Evolutionary conservation across 2,888 invertebrate species (phyloP).

Genomic region (Ischnura elegans): DNA sequence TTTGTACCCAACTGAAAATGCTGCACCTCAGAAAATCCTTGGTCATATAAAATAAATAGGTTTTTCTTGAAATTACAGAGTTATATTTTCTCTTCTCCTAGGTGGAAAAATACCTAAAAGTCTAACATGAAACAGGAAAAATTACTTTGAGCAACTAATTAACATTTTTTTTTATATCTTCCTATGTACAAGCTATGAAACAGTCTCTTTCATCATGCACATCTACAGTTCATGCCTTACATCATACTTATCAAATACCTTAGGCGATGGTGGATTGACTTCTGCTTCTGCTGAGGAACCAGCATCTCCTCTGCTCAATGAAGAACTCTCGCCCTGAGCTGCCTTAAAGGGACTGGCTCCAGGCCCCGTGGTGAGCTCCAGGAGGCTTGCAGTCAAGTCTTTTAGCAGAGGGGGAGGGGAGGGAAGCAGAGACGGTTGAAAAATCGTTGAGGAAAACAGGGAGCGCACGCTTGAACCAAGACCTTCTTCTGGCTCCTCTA

Average conservation of each 20-base stretch:
- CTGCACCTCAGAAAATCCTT: too few species aligned
- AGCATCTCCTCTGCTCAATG: constrained; percentile 60
- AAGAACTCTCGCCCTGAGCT: constrained; percentile 57
- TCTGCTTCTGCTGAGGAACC: constrained; percentile 38
- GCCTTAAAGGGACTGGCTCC: background rate
- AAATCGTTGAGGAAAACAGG: background rate
- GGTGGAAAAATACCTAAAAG: too few species aligned
- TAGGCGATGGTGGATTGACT: constrained; percentile 11
- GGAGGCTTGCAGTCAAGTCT: constrained; percentile 48
- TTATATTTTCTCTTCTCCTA: too few species aligned
- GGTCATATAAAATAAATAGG: too few species aligned
- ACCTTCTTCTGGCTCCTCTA: constrained; percentile 4
- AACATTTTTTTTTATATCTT: too few species aligned
- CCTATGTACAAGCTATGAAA: too few species aligned
- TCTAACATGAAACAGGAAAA: too few species aligned
- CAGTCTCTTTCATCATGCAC: too few species aligned
- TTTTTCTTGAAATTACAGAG: too few species aligned
- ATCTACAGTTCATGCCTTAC: too few species aligned
- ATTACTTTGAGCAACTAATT: too few species aligned
- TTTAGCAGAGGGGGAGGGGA: constrained; percentile 47
- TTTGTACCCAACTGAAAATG: too few species aligned
- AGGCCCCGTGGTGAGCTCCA: constrained; percentile 25
- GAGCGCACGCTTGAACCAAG: background rate
- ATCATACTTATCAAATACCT: background rate
- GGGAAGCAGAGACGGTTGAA: background rate